Percentiles rank a stretch among this genome's conserved stretches.
Evolutionary conservation across 2,113 vertebrate genomes (phyloP).

Genomic region (Centrocercus urophasianus): DNA sequence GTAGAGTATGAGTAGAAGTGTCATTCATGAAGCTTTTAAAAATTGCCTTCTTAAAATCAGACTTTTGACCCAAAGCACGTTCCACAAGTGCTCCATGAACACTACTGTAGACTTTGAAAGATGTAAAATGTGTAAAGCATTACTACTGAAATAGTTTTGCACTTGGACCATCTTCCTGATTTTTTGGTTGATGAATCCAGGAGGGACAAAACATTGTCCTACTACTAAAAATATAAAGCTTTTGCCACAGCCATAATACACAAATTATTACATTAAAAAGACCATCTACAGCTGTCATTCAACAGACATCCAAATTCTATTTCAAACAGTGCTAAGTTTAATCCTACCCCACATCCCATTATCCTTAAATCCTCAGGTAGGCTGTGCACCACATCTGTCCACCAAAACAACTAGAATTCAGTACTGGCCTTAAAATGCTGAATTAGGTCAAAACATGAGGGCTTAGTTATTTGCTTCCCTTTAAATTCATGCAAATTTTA

Average conservation of each 20-base stretch:
- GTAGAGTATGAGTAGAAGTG: not conserved
- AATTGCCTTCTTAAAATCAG: not conserved
- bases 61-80: not conserved
- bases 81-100: not conserved
- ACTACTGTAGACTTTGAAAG: not conserved
- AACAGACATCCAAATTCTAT: not conserved
- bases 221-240: not conserved
- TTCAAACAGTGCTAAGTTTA: not conserved
- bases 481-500: not conserved
- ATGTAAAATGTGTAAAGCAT: not conserved
- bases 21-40: not conserved
- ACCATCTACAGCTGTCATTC: not conserved
- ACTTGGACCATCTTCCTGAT: not conserved
- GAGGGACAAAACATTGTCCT: not conserved
- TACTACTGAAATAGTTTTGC: not conserved
- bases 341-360: not conserved
- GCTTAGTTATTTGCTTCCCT: not conserved
- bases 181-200: not conserved
- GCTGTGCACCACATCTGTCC: accelerated
- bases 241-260: not conserved
- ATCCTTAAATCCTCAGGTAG: too few relatives aligned
- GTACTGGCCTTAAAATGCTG: not conserved
- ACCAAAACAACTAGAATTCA: not conserved
- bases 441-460: not conserved
- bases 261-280: not conserved